Evolutionary conservation across 2,113 vertebrate genomes (phyloP).

Genomic region (Dasyprocta punctata): DNA sequence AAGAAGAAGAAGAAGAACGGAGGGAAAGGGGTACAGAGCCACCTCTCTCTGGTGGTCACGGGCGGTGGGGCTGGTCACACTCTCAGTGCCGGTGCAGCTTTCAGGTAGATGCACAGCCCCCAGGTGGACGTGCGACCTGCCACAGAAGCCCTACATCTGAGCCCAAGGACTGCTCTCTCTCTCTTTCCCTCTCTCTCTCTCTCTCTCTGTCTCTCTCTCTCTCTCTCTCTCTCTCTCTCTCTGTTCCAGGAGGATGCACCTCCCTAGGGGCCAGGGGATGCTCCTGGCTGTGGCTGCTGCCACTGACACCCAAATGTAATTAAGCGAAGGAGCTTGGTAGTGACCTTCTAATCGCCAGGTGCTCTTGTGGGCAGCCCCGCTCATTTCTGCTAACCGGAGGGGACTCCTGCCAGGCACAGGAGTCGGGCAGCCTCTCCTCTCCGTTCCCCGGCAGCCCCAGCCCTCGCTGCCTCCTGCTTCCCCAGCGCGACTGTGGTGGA

Average conservation of each 20-base stretch:
- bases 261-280: background rate
- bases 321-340: background rate
- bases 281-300: rapidly evolving
- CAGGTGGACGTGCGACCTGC: background rate
- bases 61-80: rapidly evolving
- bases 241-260: rapidly evolving
- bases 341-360: background rate
- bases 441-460: background rate
- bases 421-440: background rate
- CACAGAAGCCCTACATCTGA: background rate
- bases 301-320: background rate
- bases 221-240: too few relatives aligned
- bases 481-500: background rate
- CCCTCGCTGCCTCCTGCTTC: background rate
- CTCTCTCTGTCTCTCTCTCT: too few relatives aligned
- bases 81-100: rapidly evolving
- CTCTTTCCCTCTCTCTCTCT: too few relatives aligned
- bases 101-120: background rate
- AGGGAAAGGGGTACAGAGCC: background rate
- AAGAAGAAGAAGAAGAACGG: too few relatives aligned
- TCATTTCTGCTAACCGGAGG: background rate
- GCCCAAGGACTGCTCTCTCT: rapidly evolving
- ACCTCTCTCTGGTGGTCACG: background rate
- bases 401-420: background rate
- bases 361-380: background rate